phyloP scores from a whole-genome alignment of 2,113 vertebrate genomes.

The Meles meles region DNA sequence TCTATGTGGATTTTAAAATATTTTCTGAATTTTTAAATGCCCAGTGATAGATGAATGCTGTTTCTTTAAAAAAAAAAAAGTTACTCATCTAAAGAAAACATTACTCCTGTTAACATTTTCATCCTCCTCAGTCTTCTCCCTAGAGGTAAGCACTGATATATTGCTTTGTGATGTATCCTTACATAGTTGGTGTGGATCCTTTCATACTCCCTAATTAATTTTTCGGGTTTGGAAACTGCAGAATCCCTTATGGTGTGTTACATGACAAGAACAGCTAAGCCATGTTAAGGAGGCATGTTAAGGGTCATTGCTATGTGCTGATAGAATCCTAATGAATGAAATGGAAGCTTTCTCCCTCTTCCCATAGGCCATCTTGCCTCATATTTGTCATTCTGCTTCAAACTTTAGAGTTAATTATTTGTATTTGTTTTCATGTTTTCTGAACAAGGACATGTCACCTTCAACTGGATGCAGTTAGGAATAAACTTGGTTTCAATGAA shows the following conservation, averaged over 20 bases:
- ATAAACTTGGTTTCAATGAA: not conserved
- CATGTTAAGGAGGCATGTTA: not conserved
- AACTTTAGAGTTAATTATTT: not conserved
- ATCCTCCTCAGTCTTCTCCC: not conserved
- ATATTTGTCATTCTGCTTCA: not conserved
- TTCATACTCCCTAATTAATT: not conserved
- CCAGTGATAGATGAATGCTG: not conserved
- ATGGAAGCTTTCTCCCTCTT: not conserved
- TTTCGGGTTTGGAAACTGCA: not conserved
- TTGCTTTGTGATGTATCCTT: not conserved
- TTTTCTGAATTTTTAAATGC: not conserved
- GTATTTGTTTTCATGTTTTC: not conserved
- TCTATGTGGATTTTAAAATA: not conserved
- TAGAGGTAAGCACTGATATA: not conserved
- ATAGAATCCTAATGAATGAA: not conserved
- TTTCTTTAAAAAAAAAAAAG: not conserved
- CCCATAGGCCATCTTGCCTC: not conserved
- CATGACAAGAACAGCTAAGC: not conserved
- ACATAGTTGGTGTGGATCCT: not conserved
- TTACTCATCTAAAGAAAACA: not conserved
- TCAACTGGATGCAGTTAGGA: not conserved
- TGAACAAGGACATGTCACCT: not conserved
- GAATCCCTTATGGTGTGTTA: not conserved
- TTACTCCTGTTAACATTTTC: not conserved
- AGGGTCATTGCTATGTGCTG: not conserved